A percentile compares a stretch with the other conserved stretches of the same genome.
Conservation (phyloP, 1,140 invertebrate species). For the Cherax destructor region DNA sequence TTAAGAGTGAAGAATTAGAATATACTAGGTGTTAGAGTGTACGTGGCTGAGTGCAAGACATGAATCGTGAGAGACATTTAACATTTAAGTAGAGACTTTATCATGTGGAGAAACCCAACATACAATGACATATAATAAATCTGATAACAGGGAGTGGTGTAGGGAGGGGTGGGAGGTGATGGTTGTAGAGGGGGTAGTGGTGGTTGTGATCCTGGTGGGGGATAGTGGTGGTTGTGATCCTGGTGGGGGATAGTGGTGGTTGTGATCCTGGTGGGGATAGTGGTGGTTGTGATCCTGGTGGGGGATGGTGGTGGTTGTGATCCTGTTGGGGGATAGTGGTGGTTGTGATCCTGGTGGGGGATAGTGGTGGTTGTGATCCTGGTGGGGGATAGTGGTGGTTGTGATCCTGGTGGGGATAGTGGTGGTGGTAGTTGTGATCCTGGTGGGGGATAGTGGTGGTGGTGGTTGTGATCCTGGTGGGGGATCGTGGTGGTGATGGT, state of each 20-base stretch:
- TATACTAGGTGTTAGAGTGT: too few species aligned
- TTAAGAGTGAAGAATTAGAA: too few species aligned
- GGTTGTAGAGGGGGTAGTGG: conserved; percentile 15
- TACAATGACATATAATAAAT: not conserved
- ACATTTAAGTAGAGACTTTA: too few species aligned
- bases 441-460: not conserved
- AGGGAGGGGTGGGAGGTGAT: not conserved
- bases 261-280: not conserved
- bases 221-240: not conserved
- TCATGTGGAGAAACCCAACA: not conserved
- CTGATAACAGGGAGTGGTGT: not conserved
- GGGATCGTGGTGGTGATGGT: not conserved
- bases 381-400: not conserved
- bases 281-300: conserved; percentile 7
- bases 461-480: too few species aligned
- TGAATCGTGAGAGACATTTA: too few species aligned
- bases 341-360: not conserved
- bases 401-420: not conserved
- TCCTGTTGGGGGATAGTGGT: not conserved
- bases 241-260: conserved; percentile 1
- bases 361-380: too few species aligned
- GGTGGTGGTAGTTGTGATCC: not conserved
- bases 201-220: not conserved
- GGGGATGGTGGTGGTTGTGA: not conserved
- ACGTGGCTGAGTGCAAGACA: too few species aligned